Base-by-base conservation (phyloP, 1,140 invertebrate species). In the Adelges cooleyi region DNA sequence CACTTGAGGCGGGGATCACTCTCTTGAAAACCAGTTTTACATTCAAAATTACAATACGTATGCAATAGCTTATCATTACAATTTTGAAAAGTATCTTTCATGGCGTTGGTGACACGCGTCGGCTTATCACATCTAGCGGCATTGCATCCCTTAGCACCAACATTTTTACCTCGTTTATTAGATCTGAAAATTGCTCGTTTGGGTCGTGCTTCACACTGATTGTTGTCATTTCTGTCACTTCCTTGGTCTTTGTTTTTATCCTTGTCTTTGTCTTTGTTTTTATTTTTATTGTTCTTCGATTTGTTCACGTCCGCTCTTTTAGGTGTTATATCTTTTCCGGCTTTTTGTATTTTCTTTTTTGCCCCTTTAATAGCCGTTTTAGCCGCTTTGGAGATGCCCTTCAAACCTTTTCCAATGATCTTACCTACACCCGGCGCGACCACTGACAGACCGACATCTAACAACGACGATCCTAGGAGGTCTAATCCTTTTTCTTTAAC, bases 401-500 rank as follows among this genome's bases (percentile, higher is more conserved):
- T 67, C 27, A 50, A 33, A 10, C 54, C 66, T 40, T 23, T 65
- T 15, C 66, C 66, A 23, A 65, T 23, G 18, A 67, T 38, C 49
- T 67, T 67, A 1, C 66, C 65, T 33, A 50, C 66, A 4, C 40
- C 40, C 13, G 40, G 40, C 3, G 66, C 52, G 3, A 67, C 62
- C 2, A 67, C 52, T n/a, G 66, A 44, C 1, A 52, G 56, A 3
- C 42, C 66, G n/a, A 67, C 23, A 27, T 67, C 66, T 33, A 67
- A 52, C 1, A 56, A 38, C 5, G 25, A 27, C 15, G 44, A 40
- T 27, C 29, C 36, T 33, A 67, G 38, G 5, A 67, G 27, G n/a
- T 67, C 66, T 11, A 49, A 15, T 44, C 66, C 66, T 49, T 62
- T 62, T 17, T 56, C 42, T 49, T 59, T 67, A 20, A 53, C 52